Percentiles rank a stretch among this genome's conserved stretches.
Evolutionary conservation across 2,113 vertebrate genomes (phyloP).

Genomic region (Caranx ignobilis): DNA sequence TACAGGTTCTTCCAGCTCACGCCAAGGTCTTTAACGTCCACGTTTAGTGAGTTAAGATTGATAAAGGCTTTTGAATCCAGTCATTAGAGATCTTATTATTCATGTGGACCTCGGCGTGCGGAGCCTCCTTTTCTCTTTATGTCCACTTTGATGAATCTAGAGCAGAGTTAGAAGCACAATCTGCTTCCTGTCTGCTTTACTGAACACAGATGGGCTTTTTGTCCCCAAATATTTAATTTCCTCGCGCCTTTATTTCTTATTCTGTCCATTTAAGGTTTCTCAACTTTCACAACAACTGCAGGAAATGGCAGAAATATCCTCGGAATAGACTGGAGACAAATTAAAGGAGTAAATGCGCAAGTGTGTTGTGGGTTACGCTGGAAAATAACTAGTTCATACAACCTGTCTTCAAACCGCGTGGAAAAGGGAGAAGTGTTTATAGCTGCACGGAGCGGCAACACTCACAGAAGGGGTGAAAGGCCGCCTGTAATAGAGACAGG

Average conservation of each 20-base stretch:
- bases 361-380: too few species aligned
- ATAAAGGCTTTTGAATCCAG: neutral
- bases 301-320: neutral
- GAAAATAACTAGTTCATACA: too few species aligned
- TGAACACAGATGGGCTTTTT: constrained; percentile 35
- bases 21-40: neutral
- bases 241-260: constrained; percentile 2
- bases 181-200: constrained; percentile 45
- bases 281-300: neutral
- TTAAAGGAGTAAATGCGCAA: neutral
- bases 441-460: too few species aligned
- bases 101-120: neutral
- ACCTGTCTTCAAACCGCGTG: too few species aligned
- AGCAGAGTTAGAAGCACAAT: constrained; percentile 11
- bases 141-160: constrained; percentile 38
- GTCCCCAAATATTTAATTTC: constrained; percentile 50
- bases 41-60: neutral
- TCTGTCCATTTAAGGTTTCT: constrained; percentile 27
- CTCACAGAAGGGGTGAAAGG: too few species aligned
- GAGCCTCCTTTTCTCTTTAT: constrained; percentile 8
- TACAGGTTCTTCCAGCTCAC: constrained; percentile 10
- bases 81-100: neutral
- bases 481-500: too few species aligned
- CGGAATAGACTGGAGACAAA: neutral
- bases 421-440: too few species aligned